Conservation (phyloP, 2,797 vertebrate genomes). For the Myotis myotis region DNA sequence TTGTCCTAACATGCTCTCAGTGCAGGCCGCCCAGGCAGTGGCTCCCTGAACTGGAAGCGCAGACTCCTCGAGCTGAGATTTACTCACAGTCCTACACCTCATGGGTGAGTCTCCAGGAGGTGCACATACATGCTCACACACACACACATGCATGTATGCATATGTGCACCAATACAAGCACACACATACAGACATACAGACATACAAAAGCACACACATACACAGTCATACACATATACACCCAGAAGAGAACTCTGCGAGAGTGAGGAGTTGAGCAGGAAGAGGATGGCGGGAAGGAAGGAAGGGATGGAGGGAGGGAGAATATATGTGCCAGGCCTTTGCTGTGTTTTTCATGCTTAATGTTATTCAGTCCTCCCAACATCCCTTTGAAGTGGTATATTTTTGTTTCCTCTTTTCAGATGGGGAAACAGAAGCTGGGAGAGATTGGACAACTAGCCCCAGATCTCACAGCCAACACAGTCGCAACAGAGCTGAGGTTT, state of each 20-base stretch:
- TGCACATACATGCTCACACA: not conserved
- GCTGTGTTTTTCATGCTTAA: not conserved
- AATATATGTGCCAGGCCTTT: not conserved
- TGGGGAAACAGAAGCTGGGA: not conserved
- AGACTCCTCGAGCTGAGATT: not conserved
- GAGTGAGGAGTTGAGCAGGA: not conserved
- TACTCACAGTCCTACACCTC: not conserved
- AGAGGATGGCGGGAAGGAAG: not conserved
- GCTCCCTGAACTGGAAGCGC: not conserved
- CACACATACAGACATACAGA: rapidly evolving
- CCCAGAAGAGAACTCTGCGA: not conserved
- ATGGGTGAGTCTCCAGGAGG: not conserved
- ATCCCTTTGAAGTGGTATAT: not conserved
- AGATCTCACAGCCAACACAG: not conserved
- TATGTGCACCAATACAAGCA: not conserved
- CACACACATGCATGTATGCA: too few relatives aligned
- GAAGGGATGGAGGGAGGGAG: too few relatives aligned
- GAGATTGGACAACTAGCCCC: not conserved
- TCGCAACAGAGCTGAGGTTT: not conserved
- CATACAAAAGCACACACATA: not conserved
- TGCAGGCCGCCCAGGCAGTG: not conserved
- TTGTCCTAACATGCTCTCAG: not conserved
- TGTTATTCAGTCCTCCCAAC: not conserved
- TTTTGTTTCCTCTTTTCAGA: not conserved
- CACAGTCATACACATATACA: not conserved